Evolutionary conservation across 2,888 invertebrate species (phyloP), one percentile per base, ranked within the genome.

Genomic region (Phaedon cochleariae): DNA sequence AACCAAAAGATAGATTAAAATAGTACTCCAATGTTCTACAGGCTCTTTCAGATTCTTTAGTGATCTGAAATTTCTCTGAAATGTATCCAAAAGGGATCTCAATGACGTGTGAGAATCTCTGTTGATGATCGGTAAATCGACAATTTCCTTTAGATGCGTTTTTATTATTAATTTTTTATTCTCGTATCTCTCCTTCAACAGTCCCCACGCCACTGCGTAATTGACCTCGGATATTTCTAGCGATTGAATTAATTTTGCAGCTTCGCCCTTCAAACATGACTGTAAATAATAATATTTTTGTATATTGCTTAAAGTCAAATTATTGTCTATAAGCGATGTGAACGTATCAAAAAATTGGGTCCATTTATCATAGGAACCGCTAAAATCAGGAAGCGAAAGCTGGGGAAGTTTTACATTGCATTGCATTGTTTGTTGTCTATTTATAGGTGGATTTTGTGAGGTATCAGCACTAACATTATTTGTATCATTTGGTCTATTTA

Each of bases 261-360:
- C 65, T 45, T 65, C 59, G n/a, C 62, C 65, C 12, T 46, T 57
- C 15, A 65, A 22, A 15, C 61, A 55, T 22, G 65, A n/a, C n/a
- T 62, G 65, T 18, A 65, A 51, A 37, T 62, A 62, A 52, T 65
- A 63, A 21, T 46, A 52, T 45, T 52, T 37, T 52, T 63, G 63
- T 20, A 58, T 58, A 17, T 21, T 57, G 17, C 21, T 51, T 3
- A 58, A 29, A 17, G 46, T 20, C 9, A 29, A 1, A 21, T 62
- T 62, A 5, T 55, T 54, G 15, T 62, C 55, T 12, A 62, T 57
- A 20, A 61, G 12, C 6, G 48, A 34, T 15, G 2, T 9, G 34
- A 62, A 62, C 7, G 57, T 55, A 31, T 62, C 57, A 3, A 21
- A 15, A 15, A 62, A 62, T n/a, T 48, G 48, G 7, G 55, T 34